Evolutionary conservation across 2,797 vertebrate species (phyloP).

Genomic region (Melanogrammus aeglefinus): DNA sequence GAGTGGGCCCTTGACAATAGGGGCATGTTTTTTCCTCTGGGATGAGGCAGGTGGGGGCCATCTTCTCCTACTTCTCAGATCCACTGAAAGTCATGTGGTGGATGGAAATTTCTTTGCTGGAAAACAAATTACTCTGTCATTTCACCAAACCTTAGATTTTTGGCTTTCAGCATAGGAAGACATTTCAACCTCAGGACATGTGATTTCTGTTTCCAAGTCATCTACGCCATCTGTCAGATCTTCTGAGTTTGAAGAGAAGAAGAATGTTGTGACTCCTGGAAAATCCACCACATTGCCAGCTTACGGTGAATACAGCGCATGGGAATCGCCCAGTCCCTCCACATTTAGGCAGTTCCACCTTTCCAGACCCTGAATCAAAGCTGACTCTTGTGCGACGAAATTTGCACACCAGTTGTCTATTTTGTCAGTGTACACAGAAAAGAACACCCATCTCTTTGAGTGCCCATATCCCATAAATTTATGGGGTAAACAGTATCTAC

Average conservation of each 20-base stretch:
- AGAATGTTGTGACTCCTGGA: background rate
- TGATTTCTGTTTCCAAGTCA: background rate
- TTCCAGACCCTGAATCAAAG: background rate
- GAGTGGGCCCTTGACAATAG: constrained; percentile 25
- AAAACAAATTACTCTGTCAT: constrained; percentile 21
- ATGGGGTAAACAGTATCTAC: too few relatives aligned
- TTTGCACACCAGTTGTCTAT: background rate
- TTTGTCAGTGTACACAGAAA: background rate
- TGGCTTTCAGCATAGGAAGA: background rate
- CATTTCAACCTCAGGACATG: background rate
- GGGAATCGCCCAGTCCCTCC: background rate
- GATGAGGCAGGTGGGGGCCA: background rate
- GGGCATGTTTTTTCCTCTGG: constrained; percentile 9
- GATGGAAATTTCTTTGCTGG: background rate
- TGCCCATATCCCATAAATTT: too few relatives aligned
- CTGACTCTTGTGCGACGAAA: background rate
- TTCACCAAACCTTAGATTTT: background rate
- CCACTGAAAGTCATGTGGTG: background rate
- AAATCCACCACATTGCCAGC: background rate
- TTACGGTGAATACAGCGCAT: background rate
- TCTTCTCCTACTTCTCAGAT: too few relatives aligned
- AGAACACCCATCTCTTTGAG: background rate
- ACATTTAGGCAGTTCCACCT: background rate
- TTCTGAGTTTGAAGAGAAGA: background rate
- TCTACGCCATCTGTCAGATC: background rate